Conservation (phyloP, 2,888 invertebrate genomes). For the Eupithecia centaureata region DNA sequence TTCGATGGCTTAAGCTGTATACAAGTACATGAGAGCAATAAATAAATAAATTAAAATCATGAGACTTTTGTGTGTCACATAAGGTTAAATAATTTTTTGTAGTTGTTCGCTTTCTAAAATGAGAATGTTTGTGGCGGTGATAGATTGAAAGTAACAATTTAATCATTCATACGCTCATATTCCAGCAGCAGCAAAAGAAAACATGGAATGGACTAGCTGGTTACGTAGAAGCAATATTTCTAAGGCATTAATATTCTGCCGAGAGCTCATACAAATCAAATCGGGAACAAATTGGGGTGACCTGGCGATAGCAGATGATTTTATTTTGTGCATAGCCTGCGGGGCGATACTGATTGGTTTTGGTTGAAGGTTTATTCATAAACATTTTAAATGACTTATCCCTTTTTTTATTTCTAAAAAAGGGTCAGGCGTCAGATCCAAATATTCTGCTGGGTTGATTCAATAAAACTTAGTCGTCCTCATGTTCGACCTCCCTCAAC, state of each 20-base stretch:
- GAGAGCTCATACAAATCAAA: constrained; percentile 42
- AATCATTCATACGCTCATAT: too few relatives aligned
- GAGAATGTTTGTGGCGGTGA: too few relatives aligned
- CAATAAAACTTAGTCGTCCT: background rate
- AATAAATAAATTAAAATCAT: too few relatives aligned
- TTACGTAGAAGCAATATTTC: background rate
- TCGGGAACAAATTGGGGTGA: constrained; percentile 39
- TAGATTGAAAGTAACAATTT: too few relatives aligned
- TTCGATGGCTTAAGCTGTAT: too few relatives aligned
- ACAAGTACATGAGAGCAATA: too few relatives aligned
- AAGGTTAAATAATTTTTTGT: too few relatives aligned
- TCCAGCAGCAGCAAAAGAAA: too few relatives aligned
- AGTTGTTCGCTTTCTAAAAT: too few relatives aligned
- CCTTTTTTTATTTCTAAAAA: background rate
- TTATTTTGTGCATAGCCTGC: constrained; percentile 26
- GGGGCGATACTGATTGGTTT: background rate
- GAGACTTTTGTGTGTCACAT: too few relatives aligned
- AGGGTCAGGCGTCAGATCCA: background rate
- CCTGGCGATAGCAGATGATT: constrained; percentile 33
- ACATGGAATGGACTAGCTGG: background rate
- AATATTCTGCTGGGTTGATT: background rate
- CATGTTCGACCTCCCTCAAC: too few relatives aligned
- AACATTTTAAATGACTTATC: background rate
- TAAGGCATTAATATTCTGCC: constrained; percentile 42
- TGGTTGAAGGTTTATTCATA: background rate